A percentile compares a stretch with the other conserved stretches of the same genome.
These are phyloP conservation scores for Columba guinea DNA, from an alignment of 2,797 vertebrate genomes.

Conservation along the genomic window DNA sequence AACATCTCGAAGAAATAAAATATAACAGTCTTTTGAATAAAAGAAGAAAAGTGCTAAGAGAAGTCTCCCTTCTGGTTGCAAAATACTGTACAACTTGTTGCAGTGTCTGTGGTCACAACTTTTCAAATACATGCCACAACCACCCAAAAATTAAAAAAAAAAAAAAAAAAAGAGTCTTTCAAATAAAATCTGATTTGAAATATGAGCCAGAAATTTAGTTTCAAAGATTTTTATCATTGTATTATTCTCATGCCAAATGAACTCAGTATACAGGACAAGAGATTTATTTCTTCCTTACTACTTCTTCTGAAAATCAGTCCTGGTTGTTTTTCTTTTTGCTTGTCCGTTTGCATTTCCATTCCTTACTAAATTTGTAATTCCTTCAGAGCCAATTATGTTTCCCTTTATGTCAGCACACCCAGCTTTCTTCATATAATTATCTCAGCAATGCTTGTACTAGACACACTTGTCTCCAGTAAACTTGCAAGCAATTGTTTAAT, in stretches of 20 bases:
- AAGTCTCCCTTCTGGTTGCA: background rate
- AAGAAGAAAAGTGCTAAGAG: background rate
- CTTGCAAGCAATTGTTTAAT: background rate
- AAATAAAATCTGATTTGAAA: background rate
- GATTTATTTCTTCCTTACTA: background rate
- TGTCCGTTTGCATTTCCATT: background rate
- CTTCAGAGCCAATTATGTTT: background rate
- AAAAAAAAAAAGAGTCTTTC: background rate
- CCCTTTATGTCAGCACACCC: background rate
- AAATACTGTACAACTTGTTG: background rate
- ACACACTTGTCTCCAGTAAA: background rate
- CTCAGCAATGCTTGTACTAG: background rate
- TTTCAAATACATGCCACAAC: background rate
- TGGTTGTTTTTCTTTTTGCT: background rate
- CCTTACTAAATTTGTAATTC: background rate
- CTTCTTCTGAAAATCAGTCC: background rate
- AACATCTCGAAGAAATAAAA: background rate
- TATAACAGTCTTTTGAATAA: background rate
- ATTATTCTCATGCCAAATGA: slow-evolving; percentile 8
- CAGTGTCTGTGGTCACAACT: background rate
- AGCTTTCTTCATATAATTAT: background rate
- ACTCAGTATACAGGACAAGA: background rate
- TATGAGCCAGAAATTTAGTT: background rate
- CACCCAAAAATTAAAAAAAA: background rate
- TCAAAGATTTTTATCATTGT: background rate